A percentile compares a stretch with the other conserved stretches of the same genome.
Evolutionary conservation across 2,888 invertebrate species (phyloP).

Genomic region (Drosophila tripunctata): DNA sequence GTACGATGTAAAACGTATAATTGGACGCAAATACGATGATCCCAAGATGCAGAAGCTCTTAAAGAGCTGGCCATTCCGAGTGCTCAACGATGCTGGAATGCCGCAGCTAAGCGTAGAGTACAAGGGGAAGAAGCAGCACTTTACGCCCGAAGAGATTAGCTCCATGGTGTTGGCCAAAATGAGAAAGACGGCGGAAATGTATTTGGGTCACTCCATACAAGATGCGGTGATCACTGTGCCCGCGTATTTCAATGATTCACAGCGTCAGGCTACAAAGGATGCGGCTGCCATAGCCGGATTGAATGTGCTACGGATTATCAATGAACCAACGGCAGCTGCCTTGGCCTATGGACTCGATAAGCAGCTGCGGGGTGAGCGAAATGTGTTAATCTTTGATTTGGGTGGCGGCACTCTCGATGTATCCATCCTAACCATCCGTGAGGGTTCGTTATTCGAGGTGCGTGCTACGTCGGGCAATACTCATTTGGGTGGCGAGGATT

Average conservation of each 20-base stretch:
- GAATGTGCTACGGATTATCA: constrained; percentile 91
- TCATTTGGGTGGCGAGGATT: constrained; percentile 99
- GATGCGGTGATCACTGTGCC: constrained; percentile 87
- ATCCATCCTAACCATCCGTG: constrained; percentile 97
- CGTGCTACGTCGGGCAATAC: constrained; percentile 90
- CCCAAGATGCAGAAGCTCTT: too few relatives aligned
- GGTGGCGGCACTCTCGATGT: constrained; percentile 99
- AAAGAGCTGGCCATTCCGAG: too few relatives aligned
- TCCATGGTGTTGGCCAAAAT: too few relatives aligned
- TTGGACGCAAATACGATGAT: too few relatives aligned
- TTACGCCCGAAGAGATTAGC: too few relatives aligned
- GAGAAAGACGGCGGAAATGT: constrained; percentile 90
- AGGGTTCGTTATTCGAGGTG: constrained; percentile 98
- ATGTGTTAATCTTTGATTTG: constrained; percentile 93
- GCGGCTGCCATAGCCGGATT: constrained; percentile 94
- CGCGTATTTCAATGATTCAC: constrained; percentile 99
- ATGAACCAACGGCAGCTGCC: constrained; percentile 98
- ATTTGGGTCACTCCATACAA: constrained; percentile 95
- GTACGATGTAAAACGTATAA: too few relatives aligned
- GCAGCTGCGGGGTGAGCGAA: constrained; percentile 30
- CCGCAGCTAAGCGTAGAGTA: too few relatives aligned
- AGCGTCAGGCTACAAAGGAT: constrained; percentile 99
- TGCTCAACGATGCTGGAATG: too few relatives aligned
- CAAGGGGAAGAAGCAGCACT: too few relatives aligned
- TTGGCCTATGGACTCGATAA: constrained; percentile 98